Percentiles rank a stretch among this genome's conserved stretches.
These are phyloP conservation scores for Muntiacus muntjak DNA, from an alignment of 2,113 vertebrate genomes.

Conservation along the genomic window DNA sequence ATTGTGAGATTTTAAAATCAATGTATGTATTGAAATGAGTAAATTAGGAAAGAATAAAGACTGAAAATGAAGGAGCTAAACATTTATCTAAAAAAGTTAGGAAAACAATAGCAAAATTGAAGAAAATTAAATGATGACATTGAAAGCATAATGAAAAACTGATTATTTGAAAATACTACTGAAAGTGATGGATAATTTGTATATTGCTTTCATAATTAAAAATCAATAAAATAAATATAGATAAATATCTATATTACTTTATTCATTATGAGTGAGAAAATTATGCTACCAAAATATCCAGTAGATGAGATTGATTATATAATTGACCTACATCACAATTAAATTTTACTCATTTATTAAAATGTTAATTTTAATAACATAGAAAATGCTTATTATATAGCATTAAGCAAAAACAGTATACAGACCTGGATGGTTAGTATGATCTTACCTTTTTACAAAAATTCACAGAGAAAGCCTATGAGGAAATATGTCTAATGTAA, in stretches of 20 bases:
- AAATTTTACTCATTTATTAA: not conserved
- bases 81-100: constrained; percentile 10
- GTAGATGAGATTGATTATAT: not conserved
- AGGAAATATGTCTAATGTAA: not conserved
- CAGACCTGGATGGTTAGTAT: not conserved
- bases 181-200: not conserved
- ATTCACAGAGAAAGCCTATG: not conserved
- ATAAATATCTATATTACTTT: not conserved
- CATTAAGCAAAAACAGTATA: not conserved
- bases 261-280: not conserved
- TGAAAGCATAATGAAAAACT: not conserved
- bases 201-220: constrained; percentile 14
- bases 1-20: not conserved
- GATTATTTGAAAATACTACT: constrained; percentile 39
- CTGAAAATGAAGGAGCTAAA: not conserved
- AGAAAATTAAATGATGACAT: not conserved
- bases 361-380: not conserved
- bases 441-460: not conserved
- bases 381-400: not conserved
- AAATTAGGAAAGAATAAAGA: not conserved
- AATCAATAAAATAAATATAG: not conserved
- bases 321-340: not conserved
- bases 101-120: not conserved
- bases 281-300: not conserved
- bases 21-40: not conserved